Conservation (phyloP, 2,888 invertebrate species). For the Apodemia mormo region DNA sequence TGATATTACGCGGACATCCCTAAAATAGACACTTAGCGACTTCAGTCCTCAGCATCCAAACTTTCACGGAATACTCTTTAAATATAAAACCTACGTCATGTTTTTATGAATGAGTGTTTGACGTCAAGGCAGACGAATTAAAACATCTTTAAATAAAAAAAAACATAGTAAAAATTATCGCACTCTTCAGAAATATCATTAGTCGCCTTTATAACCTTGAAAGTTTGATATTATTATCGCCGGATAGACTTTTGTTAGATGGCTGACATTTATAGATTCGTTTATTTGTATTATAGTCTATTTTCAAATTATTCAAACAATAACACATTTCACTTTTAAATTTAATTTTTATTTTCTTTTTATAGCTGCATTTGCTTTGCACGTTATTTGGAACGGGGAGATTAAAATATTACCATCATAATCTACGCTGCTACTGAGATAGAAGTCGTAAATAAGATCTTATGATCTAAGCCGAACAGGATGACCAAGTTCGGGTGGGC, state of each 20-base stretch:
- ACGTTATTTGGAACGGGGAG: too few relatives aligned
- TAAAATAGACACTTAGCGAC: constrained; percentile 28
- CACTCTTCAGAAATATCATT: neutral
- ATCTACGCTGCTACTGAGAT: too few relatives aligned
- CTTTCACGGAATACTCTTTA: constrained; percentile 40
- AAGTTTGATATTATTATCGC: neutral
- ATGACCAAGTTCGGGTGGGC: too few relatives aligned
- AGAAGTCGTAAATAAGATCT: too few relatives aligned
- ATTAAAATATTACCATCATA: too few relatives aligned
- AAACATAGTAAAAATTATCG: neutral
- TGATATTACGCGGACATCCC: neutral
- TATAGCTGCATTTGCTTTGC: too few relatives aligned
- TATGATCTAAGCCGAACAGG: too few relatives aligned
- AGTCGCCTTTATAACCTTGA: neutral
- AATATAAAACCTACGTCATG: constrained; percentile 51
- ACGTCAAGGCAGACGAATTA: constrained; percentile 48
- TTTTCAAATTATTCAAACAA: constrained; percentile 1
- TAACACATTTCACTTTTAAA: neutral
- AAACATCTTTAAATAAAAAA: constrained; percentile 25
- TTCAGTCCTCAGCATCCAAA: constrained; percentile 28
- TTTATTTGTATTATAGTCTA: neutral
- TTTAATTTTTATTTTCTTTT: too few relatives aligned
- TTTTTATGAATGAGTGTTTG: constrained; percentile 70
- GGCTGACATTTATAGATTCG: neutral
- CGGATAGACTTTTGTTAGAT: neutral